phyloP scores from a whole-genome alignment of 2,113 vertebrate genomes.

The Alces alces region DNA sequence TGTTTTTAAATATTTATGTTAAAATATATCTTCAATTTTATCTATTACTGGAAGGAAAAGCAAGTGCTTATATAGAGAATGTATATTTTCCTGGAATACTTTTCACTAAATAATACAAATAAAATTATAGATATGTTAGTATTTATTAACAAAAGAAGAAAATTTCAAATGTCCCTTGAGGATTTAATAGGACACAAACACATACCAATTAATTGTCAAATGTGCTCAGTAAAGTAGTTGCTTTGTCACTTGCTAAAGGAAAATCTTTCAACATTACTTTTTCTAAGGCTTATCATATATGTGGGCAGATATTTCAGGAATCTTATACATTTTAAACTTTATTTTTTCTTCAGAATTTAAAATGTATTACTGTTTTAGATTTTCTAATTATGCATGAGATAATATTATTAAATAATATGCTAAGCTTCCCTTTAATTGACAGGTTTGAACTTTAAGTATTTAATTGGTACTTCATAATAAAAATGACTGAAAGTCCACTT shows the following conservation, averaged over 20 bases:
- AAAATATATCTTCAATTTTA: not conserved
- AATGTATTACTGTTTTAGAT: not conserved
- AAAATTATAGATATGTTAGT: not conserved
- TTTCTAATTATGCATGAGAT: not conserved
- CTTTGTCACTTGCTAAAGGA: not conserved
- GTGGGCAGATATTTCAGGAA: not conserved
- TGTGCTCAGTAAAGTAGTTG: not conserved
- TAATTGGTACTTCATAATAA: constrained; percentile 63
- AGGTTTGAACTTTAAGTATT: constrained; percentile 46
- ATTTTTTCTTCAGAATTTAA: not conserved
- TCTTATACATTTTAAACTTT: not conserved
- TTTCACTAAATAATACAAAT: not conserved
- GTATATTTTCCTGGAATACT: not conserved
- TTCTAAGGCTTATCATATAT: not conserved
- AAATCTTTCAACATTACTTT: not conserved
- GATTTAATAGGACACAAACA: not conserved
- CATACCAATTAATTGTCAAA: not conserved
- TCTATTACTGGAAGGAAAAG: not conserved
- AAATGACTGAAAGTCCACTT: constrained; percentile 47
- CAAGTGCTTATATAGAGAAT: not conserved
- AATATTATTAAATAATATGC: not conserved
- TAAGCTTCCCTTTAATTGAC: constrained; percentile 27
- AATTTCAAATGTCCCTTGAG: not conserved
- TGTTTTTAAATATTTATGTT: not conserved
- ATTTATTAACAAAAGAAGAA: not conserved